Conservation (phyloP, 2,797 vertebrate species). For the Notolepis coatsorum region DNA sequence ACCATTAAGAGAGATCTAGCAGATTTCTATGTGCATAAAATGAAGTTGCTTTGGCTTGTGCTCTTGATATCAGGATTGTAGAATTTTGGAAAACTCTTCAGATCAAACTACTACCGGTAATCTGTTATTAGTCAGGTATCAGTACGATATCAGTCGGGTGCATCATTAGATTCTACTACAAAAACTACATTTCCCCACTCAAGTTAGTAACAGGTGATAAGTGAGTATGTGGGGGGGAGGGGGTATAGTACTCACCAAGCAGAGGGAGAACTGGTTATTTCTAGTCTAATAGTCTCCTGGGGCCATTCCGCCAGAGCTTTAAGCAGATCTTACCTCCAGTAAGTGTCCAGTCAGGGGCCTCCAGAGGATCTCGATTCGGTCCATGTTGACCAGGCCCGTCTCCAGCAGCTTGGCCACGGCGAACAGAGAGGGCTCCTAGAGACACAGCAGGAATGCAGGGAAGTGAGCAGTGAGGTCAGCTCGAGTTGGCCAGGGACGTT, state of each 20-base stretch:
- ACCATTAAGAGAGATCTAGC: no score
- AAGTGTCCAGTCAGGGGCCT: slow-evolving; percentile 95
- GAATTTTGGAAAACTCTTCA: no score
- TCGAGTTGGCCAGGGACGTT: no score
- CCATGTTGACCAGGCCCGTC: slow-evolving; percentile 98
- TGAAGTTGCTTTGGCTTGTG: no score
- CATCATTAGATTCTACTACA: not conserved
- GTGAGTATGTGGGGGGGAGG: not conserved
- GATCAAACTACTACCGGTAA: no score
- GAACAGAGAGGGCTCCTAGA: slow-evolving; percentile 96
- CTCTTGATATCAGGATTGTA: no score
- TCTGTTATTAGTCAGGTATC: no score
- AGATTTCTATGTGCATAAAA: no score
- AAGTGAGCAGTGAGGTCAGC: no score
- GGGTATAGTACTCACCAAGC: no score
- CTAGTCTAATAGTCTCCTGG: not conserved
- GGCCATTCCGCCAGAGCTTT: not conserved
- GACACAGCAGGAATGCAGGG: slow-evolving; percentile 1
- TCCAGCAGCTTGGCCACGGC: slow-evolving; percentile 98
- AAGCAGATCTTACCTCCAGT: slow-evolving; percentile 87
- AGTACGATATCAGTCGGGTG: no score
- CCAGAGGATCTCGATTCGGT: slow-evolving; percentile 98
- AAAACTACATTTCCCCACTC: not conserved
- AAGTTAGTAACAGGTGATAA: not conserved
- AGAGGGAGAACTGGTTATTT: no score